Base-by-base conservation (phyloP, 1,140 invertebrate species). In the Achatina immaculata region DNA sequence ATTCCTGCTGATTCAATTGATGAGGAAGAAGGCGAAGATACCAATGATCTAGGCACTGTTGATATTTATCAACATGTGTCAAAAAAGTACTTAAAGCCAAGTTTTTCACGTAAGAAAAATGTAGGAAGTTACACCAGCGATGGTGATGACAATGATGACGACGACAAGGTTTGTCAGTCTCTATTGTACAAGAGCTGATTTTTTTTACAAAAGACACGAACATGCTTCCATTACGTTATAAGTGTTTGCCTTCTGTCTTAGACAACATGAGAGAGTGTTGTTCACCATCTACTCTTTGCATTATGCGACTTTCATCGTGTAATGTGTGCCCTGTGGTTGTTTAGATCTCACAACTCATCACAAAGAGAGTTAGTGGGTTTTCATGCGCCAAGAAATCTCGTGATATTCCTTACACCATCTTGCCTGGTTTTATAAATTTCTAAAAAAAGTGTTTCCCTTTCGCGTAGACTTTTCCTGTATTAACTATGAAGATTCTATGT, bases 101-200 rank as follows among this genome's bases (percentile, higher is more conserved):
- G 0, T 65, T 19, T 19, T n/a, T 43, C n/a, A 14, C 0, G 19
- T 3, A 19, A 43, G 40, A 78, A 80, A 21, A 78, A 79, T 21
- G 19, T 31, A 21, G 78, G 40, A n/a, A 42, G 58, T 11, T 68
- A 73, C 9, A 77, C 45, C 0, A 80, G 43, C 0, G 77, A 79
- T 48, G 83, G 81, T 2, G 83, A 84, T 43, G 66, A 82, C 21
- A 55, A 62, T 36, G 83, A 84, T 19, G 81, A 78, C 4, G 83
- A 84, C 11, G 51, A 31, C 48, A 84, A 78, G 55, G 72, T 78
- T 36, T 76, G 62, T 36, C 83, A 84, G 80, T 83, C 80, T 21
- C 40, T 83, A 55, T 68, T 83, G 80, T 80, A 58, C 24, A 38
- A 68, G 28, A 31, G 38, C 16, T 66, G 48, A 45, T 28, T 38